Evolutionary conservation across 1,140 invertebrate species (phyloP).

Genomic region (Riptortus pedestris): DNA sequence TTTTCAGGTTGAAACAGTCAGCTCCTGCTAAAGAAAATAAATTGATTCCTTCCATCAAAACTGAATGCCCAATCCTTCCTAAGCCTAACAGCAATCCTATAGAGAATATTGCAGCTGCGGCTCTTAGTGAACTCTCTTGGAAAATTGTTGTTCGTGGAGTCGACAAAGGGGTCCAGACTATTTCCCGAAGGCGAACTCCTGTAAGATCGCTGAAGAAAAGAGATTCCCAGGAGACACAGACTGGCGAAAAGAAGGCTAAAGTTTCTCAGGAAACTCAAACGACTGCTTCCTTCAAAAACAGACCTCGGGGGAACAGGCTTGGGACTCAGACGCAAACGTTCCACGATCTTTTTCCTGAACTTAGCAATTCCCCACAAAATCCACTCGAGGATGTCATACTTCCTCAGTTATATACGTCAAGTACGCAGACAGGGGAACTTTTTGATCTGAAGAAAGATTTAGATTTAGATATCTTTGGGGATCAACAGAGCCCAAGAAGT

Average conservation of each 20-base stretch:
- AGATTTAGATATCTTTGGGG: not conserved
- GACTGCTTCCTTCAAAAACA: slow-evolving; percentile 5
- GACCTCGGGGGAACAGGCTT: not conserved
- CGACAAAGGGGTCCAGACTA: slow-evolving; percentile 21
- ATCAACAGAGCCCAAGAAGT: not conserved
- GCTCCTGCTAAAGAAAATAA: not conserved
- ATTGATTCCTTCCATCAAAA: not conserved
- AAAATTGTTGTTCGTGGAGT: slow-evolving; percentile 24
- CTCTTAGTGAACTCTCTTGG: slow-evolving; percentile 25
- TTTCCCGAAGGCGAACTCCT: not conserved
- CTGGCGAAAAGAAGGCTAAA: slow-evolving; percentile 9
- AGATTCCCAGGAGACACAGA: slow-evolving; percentile 20
- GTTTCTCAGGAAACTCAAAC: slow-evolving; percentile 22
- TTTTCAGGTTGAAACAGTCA: not conserved
- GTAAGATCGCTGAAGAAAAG: slow-evolving; percentile 11
- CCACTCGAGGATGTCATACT: slow-evolving; percentile 5
- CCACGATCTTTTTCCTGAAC: not conserved
- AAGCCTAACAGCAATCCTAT: slow-evolving; percentile 13
- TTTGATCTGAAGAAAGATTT: slow-evolving; percentile 12
- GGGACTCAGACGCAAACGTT: slow-evolving; percentile 17
- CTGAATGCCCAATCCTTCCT: slow-evolving; percentile 11
- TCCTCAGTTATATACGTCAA: slow-evolving; percentile 14
- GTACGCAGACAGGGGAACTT: slow-evolving; percentile 17
- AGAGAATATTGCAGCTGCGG: slow-evolving; percentile 25
- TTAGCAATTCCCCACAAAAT: not conserved